A percentile compares a stretch with the other conserved stretches of the same genome.
Conservation (phyloP, 2,888 invertebrate genomes). For the Serrognathus titanus region DNA sequence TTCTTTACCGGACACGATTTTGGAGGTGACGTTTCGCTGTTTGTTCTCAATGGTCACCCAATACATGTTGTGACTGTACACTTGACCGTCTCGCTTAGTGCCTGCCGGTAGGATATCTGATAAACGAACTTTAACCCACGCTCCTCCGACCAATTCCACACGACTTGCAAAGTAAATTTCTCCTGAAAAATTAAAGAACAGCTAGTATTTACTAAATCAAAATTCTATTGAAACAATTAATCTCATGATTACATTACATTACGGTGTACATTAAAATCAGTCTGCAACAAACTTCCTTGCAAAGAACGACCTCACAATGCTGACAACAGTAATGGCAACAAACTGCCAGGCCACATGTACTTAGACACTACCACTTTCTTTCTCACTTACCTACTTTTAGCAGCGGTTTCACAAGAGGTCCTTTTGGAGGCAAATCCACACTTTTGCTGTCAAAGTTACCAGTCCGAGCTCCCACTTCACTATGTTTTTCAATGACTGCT, state of each 20-base stretch:
- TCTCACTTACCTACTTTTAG: slow-evolving; percentile 48
- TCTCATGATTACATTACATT: too few species aligned
- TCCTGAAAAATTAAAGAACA: slow-evolving; percentile 29
- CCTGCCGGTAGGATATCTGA: slow-evolving; percentile 49
- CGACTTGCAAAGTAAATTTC: slow-evolving; percentile 62
- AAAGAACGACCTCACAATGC: too few species aligned
- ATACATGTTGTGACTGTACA: slow-evolving; percentile 23
- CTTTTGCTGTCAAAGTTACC: too few species aligned
- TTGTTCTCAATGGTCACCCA: slow-evolving; percentile 35
- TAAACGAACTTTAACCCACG: slow-evolving; percentile 62
- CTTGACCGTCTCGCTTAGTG: slow-evolving; percentile 34
- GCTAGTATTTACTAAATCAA: too few species aligned
- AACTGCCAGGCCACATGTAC: too few species aligned
- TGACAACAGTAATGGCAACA: too few species aligned
- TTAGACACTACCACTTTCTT: too few species aligned
- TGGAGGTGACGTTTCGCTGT: slow-evolving; percentile 32
- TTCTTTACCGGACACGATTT: slow-evolving; percentile 62
- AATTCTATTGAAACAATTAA: too few species aligned
- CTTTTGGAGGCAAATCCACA: slow-evolving; percentile 56
- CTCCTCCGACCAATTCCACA: slow-evolving; percentile 57
- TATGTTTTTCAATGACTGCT: not conserved
- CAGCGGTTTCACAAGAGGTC: slow-evolving; percentile 50
- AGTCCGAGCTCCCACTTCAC: too few species aligned
- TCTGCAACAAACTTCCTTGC: too few species aligned
- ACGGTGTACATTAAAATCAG: too few species aligned